Evolutionary conservation across 2,888 invertebrate genomes (phyloP).

Genomic region (Drosophila planitibia): DNA sequence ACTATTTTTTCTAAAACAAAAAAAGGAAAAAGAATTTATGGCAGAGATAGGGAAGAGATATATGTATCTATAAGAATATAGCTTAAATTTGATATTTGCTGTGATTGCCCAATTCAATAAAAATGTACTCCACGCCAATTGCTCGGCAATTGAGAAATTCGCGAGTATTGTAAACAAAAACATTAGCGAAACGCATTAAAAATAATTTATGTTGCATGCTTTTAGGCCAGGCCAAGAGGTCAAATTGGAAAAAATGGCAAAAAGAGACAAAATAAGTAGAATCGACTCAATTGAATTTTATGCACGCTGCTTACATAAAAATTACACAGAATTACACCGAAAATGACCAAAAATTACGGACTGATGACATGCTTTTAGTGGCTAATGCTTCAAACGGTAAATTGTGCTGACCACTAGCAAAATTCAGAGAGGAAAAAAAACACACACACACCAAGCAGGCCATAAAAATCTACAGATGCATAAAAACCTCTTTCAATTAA

Average conservation of each 20-base stretch:
- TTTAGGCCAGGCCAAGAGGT: constrained; percentile 55
- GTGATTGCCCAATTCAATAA: neutral
- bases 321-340: constrained; percentile 57
- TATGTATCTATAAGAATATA: neutral
- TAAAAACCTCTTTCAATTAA: constrained; percentile 83
- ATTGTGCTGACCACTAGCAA: constrained; percentile 66
- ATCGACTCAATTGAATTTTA: constrained; percentile 69
- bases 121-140: neutral
- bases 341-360: constrained; percentile 58
- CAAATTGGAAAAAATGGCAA: constrained; percentile 4
- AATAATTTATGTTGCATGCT: constrained; percentile 74
- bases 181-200: constrained; percentile 61
- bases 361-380: constrained; percentile 78
- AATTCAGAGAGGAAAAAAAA: constrained; percentile 31
- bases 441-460: constrained; percentile 44
- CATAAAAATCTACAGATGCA: constrained; percentile 77
- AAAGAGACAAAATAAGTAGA: neutral
- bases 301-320: constrained; percentile 56
- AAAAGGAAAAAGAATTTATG: too few relatives aligned
- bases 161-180: constrained; percentile 65
- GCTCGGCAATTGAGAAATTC: neutral
- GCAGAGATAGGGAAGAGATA: neutral
- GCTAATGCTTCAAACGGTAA: constrained; percentile 59
- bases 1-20: neutral
- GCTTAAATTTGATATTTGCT: neutral